A percentile compares a stretch with the other conserved stretches of the same genome.
phyloP scores from a whole-genome alignment of 1,140 invertebrate genomes.

The Lepidurus arcticus region DNA sequence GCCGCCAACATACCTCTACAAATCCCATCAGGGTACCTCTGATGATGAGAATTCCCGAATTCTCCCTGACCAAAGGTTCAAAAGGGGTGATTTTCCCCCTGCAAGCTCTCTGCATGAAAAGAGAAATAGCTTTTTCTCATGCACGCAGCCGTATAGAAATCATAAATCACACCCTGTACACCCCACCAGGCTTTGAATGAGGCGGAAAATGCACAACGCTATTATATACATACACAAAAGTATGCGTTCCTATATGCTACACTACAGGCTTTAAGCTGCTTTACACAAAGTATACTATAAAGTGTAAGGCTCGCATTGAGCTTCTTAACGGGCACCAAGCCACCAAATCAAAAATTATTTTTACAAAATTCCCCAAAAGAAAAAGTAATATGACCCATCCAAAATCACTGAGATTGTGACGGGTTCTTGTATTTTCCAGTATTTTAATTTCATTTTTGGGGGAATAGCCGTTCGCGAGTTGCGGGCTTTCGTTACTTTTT shows the following conservation, averaged over 20 bases:
- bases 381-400: too few relatives aligned
- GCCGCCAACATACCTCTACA: not conserved
- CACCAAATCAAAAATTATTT: too few relatives aligned
- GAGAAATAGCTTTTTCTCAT: not conserved
- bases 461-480: too few relatives aligned
- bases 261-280: not conserved
- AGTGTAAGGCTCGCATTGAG: not conserved
- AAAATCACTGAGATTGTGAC: too few relatives aligned
- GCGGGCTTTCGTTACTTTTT: too few relatives aligned
- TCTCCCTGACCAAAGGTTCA: not conserved
- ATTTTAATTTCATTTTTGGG: too few relatives aligned
- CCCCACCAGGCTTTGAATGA: not conserved
- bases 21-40: not conserved
- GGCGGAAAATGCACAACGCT: not conserved
- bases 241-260: not conserved
- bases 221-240: not conserved
- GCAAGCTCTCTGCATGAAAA: not conserved
- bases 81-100: not conserved
- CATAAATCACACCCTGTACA: slow-evolving; percentile 4
- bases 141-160: not conserved
- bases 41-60: not conserved
- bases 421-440: too few relatives aligned
- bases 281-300: not conserved
- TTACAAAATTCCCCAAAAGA: too few relatives aligned
- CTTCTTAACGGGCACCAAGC: not conserved